Base-by-base conservation (phyloP, 2,113 vertebrate genomes). In the Neodontobutis hainanensis region DNA sequence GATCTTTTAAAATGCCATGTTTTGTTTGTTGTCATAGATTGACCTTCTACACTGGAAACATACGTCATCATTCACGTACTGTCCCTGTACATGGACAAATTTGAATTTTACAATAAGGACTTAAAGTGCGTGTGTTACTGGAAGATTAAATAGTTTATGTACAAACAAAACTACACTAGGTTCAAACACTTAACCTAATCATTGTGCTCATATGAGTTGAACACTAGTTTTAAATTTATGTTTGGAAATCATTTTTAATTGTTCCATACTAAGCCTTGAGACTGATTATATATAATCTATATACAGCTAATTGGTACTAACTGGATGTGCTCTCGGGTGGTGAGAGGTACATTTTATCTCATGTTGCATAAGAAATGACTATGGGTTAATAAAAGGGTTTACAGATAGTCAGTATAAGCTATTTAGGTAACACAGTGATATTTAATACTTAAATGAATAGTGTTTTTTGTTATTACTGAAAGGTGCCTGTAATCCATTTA, bases 1-100 rank as follows among this genome's bases (percentile, higher is more conserved):
- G 74, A 81, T 79, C 85, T 89, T 89, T 88, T 38, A 38, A 90
- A 91, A 91, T 88, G 76, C 68, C 83, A 88, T 56, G 69, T 73
- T 83, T 81, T 87, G 74, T 83, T 48, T 27, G 19, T 27, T 27
- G 4, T 69, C 19, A 53, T 59, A 58, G 45, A 44, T 58, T 65
- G 71, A 86, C 81, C 79, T 56, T 63, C 52, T 32, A 59, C 56
- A 55, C 15, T 62, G 48, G 48, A 67, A 61, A 83, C 57, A 53
- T 15, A 60, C 60, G 75, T 78, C 65, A 58, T 45, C 48, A 14
- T 44, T 5, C 46, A 12, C 63, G 44, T 49, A 44, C 9, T 38
- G 36, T 65, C 12, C 44, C 50, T 64, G n/a, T 44, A 15, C 52
- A 40, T 1, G 1, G 32, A 19, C 11, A 0, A 58, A 52, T 47